Evolutionary conservation across 2,113 vertebrate species (phyloP).

Genomic region (Mustela lutreola): DNA sequence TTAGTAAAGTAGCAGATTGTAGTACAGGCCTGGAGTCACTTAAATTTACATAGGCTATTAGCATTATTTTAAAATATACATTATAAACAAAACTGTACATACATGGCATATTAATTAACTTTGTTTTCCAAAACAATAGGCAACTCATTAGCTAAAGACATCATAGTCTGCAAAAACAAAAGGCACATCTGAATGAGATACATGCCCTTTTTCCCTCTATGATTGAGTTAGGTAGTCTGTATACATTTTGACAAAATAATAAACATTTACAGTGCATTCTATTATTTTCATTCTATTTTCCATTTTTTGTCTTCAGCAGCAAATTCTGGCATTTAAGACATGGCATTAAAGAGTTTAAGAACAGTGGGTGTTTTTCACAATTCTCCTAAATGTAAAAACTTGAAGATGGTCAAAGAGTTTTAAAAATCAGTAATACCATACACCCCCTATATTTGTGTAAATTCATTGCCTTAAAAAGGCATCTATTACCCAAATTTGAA

Average conservation of each 20-base stretch:
- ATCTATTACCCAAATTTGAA: constrained; percentile 89
- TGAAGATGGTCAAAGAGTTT: constrained; percentile 79
- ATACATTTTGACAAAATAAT: constrained; percentile 78
- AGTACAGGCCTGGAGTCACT: constrained; percentile 89
- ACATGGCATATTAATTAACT: constrained; percentile 91
- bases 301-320: constrained; percentile 87
- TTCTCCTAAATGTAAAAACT: constrained; percentile 70
- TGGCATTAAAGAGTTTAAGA: constrained; percentile 76
- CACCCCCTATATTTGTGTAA: constrained; percentile 50
- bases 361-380: constrained; percentile 76
- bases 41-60: constrained; percentile 93
- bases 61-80: constrained; percentile 93
- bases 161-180: constrained; percentile 91
- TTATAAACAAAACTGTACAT: constrained; percentile 96
- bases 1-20: constrained; percentile 87
- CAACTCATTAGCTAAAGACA: constrained; percentile 92
- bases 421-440: constrained; percentile 60
- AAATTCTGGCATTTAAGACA: constrained; percentile 88
- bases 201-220: constrained; percentile 85
- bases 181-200: constrained; percentile 96
- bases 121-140: constrained; percentile 93
- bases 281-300: constrained; percentile 79
- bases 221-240: constrained; percentile 51
- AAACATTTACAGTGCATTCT: constrained; percentile 77
- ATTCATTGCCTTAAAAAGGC: constrained; percentile 88